A percentile compares a stretch with the other conserved stretches of the same genome.
Conservation (phyloP, 1,140 invertebrate species). For the Lamellibrachia luymesi region DNA sequence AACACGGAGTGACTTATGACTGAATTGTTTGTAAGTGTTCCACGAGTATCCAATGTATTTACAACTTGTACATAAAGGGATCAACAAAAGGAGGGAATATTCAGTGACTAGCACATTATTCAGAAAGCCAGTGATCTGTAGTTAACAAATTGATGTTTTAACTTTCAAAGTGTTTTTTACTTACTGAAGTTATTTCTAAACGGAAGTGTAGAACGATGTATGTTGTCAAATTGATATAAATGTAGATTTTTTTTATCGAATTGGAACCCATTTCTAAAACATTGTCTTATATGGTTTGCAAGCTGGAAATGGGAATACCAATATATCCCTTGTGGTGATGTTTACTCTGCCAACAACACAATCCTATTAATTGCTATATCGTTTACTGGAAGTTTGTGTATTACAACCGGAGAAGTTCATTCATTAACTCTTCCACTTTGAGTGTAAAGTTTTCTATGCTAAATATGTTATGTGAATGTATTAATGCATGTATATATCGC, state of each 20-base stretch:
- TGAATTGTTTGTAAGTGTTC: background rate
- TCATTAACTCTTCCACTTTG: background rate
- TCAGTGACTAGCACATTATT: background rate
- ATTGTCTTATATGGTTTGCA: background rate
- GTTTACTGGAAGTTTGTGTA: background rate
- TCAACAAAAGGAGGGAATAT: background rate
- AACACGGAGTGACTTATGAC: background rate
- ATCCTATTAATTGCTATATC: background rate
- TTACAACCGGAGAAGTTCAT: background rate
- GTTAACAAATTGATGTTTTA: background rate
- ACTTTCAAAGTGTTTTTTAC: background rate
- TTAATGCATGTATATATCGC: background rate
- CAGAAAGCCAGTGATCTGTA: background rate
- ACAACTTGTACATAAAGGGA: background rate
- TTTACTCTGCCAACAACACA: background rate
- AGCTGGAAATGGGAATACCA: background rate
- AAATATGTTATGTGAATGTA: background rate
- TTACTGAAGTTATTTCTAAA: background rate
- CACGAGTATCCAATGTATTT: background rate
- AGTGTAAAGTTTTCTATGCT: background rate
- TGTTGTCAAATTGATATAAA: background rate
- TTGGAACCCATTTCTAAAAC: background rate
- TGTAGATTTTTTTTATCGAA: background rate
- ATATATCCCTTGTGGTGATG: background rate
- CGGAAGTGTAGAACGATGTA: background rate